Evolutionary conservation across 2,797 vertebrate species (phyloP), one percentile per base, ranked within the genome.

Genomic region (Coregonus ussuriensis): DNA sequence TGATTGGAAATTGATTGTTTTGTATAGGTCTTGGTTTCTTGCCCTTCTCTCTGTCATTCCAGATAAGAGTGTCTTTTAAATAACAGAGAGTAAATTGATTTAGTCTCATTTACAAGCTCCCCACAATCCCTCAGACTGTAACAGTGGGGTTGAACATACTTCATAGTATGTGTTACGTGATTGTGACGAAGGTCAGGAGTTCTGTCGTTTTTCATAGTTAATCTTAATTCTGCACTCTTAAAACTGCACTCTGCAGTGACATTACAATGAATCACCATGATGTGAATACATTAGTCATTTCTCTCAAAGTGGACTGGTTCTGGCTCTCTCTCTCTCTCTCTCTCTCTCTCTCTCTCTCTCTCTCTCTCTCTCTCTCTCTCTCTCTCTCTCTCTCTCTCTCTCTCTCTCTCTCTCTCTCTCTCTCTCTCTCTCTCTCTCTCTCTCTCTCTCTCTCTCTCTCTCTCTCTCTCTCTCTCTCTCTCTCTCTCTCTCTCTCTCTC

Each of bases 151-250:
- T 80, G 74, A 69, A 76, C 82, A 84, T 81, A 80, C 77, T 78
- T 73, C 3, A 29, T 53, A 14, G 4, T 29, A 52, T 25, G 79
- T 80, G 83, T 85, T 74, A 75, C 67, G n/a, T 72, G 77, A 86
- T 87, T 85, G 88, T 21, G 4, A 80, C 5, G 21, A 75, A 78
- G 81, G 79, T 87, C 80, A 82, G 77, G 79, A 86, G 83, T 85
- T 70, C 83, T 77, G 80, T 80, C 7, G 69, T 85, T 85, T 88
- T 78, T 88, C 85, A 83, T 31, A 69, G 77, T 21, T 72, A 79
- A 68, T 82, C 83, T 72, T 82, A 59, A 59, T 29, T n/a, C 69
- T 59, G 33, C 72, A 3, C 78, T 88, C 83, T 80, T 73, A 79
- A 71, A 79, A 47, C 41, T 47, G 41, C 41, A 11, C 2, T 11